Evolutionary conservation across 2,113 vertebrate species (phyloP).

Genomic region (Hippocampus mohnikei): DNA sequence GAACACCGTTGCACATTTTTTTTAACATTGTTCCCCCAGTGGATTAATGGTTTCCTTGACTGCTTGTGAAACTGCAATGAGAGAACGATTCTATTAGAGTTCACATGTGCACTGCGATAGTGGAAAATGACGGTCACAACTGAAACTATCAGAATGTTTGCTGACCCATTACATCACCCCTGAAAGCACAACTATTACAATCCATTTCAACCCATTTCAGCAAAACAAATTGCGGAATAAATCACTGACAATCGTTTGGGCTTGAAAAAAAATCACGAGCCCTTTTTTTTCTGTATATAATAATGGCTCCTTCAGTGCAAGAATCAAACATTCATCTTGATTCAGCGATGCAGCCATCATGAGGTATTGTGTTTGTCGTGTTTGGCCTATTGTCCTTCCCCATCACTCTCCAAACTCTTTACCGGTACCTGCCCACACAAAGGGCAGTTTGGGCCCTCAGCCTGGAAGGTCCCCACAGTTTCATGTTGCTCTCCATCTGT

Average conservation of each 20-base stretch:
- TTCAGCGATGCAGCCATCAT: conserved; percentile 28
- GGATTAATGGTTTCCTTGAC: conserved; percentile 13
- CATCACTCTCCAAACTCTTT: conserved; percentile 46
- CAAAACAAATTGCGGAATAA: conserved; percentile 44
- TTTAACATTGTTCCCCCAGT: background rate
- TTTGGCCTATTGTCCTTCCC: conserved; percentile 40
- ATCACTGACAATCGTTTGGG: conserved; percentile 19
- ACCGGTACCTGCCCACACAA: conserved; percentile 59
- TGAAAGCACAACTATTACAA: conserved; percentile 43
- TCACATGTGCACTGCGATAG: conserved; percentile 23
- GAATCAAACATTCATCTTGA: conserved; percentile 34
- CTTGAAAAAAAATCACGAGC: conserved; percentile 29
- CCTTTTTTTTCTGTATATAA: conserved; percentile 18
- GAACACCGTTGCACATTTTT: background rate
- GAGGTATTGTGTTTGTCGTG: conserved; percentile 41
- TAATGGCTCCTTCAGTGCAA: conserved; percentile 16
- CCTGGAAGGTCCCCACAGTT: conserved; percentile 54
- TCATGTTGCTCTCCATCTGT: conserved; percentile 63
- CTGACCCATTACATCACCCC: conserved; percentile 37
- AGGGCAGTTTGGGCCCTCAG: conserved; percentile 47
- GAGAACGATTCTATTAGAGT: conserved; percentile 14
- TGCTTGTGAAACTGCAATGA: conserved; percentile 18
- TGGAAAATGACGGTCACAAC: conserved; percentile 28
- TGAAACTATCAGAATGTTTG: conserved; percentile 21
- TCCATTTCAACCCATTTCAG: conserved; percentile 40